These are phyloP conservation scores for Desmodus rotundus DNA, from an alignment of 2,113 vertebrate species.

Conservation along the genomic window DNA sequence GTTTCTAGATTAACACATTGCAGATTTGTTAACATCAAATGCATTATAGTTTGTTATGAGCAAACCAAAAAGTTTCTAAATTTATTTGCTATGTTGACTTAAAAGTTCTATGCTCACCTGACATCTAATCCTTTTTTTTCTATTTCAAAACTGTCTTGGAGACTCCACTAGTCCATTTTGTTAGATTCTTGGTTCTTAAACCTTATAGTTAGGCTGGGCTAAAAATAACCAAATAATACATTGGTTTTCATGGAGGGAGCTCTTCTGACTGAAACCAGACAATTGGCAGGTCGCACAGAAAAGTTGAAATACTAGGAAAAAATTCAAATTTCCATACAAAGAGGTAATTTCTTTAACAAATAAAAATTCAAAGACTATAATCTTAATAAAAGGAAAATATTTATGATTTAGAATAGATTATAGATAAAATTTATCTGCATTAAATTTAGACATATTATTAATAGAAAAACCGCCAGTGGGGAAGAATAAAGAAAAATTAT, in stretches of 20 bases:
- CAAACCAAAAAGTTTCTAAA: constrained; percentile 72
- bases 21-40: constrained; percentile 73
- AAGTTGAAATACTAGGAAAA: neutral
- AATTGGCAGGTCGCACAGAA: neutral
- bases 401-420: neutral
- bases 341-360: neutral
- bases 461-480: neutral
- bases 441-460: neutral
- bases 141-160: neutral
- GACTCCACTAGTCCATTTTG: neutral
- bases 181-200: neutral
- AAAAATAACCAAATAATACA: neutral
- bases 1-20: constrained; percentile 74
- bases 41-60: constrained; percentile 65
- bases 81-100: constrained; percentile 28
- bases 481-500: neutral
- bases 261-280: neutral
- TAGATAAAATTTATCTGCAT: neutral
- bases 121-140: neutral
- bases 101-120: neutral
- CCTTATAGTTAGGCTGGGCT: neutral
- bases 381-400: constrained; percentile 4
- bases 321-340: neutral
- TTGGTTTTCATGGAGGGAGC: neutral
- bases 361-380: constrained; percentile 26